phyloP scores from a whole-genome alignment of 2,797 vertebrate species.

The Avahi laniger region DNA sequence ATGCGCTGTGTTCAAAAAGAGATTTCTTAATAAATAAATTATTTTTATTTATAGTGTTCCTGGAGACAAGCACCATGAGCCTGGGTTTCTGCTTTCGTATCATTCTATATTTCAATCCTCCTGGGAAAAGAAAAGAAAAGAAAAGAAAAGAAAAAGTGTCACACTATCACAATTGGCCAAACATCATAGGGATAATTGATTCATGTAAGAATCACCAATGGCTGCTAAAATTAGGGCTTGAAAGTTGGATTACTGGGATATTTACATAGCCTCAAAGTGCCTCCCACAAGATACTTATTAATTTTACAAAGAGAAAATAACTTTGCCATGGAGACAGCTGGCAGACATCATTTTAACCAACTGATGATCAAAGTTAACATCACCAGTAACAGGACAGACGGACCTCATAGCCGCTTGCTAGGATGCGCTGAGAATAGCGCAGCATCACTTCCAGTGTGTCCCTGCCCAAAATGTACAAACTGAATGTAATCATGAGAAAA shows the following conservation, averaged over 20 bases:
- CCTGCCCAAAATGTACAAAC: background rate
- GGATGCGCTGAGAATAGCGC: background rate
- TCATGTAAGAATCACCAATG: background rate
- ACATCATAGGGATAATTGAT: background rate
- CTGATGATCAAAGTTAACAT: background rate
- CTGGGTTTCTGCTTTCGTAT: background rate
- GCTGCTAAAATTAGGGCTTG: background rate
- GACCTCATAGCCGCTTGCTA: background rate
- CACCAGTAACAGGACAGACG: background rate
- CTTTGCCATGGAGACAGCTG: background rate
- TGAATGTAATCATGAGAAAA: background rate
- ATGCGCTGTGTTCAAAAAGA: background rate
- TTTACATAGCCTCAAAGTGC: background rate
- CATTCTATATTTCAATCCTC: background rate
- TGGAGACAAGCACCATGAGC: background rate
- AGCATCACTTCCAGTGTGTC: background rate
- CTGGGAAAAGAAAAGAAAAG: background rate
- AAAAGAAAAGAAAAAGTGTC: background rate
- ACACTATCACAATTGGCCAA: background rate
- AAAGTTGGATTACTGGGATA: background rate
- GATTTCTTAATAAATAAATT: background rate
- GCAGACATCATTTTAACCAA: background rate
- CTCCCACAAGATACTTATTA: background rate
- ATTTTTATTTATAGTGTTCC: background rate
- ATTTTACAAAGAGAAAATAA: slow-evolving; percentile 18